Evolutionary conservation across 2,888 invertebrate genomes (phyloP).

Genomic region (Chalcis sispes): DNA sequence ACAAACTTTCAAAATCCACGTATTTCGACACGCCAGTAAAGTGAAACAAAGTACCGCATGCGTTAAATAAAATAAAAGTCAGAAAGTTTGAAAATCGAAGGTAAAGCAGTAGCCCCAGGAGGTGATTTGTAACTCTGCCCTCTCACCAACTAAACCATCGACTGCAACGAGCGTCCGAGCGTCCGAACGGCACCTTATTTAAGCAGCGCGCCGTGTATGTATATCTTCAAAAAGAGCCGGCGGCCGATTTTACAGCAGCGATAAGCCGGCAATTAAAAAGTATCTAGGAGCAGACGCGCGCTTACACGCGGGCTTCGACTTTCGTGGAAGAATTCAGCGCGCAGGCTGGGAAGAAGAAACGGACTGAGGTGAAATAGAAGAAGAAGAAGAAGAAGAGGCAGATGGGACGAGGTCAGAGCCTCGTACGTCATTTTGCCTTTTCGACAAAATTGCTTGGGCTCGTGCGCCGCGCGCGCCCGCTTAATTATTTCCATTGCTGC

Average conservation of each 20-base stretch:
- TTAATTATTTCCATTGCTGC: slow-evolving; percentile 9
- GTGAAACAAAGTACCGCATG: no score
- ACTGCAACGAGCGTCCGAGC: not conserved
- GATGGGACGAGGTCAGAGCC: not conserved
- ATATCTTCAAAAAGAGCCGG: not conserved
- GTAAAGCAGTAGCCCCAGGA: not conserved
- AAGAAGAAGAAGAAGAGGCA: not conserved
- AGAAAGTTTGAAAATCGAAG: not conserved
- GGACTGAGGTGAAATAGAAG: not conserved
- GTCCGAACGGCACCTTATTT: slow-evolving; percentile 50
- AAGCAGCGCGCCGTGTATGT: slow-evolving; percentile 21
- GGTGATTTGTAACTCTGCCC: not conserved
- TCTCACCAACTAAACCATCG: not conserved
- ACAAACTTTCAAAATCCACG: no score
- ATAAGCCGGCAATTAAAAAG: slow-evolving; percentile 58
- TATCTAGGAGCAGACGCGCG: slow-evolving; percentile 50
- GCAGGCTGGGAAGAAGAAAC: not conserved
- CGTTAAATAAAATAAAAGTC: no score
- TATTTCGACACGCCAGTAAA: no score
- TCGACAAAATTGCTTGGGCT: slow-evolving; percentile 8
- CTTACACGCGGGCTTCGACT: slow-evolving; percentile 13
- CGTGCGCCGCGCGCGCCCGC: not conserved
- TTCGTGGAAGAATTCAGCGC: slow-evolving; percentile 46
- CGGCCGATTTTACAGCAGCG: slow-evolving; percentile 48
- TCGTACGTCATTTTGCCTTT: slow-evolving; percentile 9